Conservation (phyloP, 1,140 invertebrate genomes). For the Helicoverpa zea region DNA sequence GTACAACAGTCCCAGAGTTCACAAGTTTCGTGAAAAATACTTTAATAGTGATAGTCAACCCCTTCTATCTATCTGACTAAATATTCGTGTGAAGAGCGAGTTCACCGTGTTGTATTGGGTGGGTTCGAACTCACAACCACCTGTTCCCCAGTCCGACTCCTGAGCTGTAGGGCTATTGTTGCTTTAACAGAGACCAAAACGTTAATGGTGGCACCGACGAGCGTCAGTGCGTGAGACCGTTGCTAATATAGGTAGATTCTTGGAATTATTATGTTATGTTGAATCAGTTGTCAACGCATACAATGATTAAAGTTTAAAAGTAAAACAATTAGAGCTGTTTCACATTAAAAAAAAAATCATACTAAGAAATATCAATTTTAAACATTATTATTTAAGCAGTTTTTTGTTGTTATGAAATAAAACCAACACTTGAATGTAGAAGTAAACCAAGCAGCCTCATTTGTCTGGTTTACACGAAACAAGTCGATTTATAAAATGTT, state of each 20-base stretch:
- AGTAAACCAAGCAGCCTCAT: background rate
- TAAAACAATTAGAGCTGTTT: no score
- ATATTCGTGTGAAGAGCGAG: background rate
- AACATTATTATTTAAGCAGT: background rate
- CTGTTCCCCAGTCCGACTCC: conserved; percentile 5
- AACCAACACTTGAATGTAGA: background rate
- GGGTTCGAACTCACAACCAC: conserved; percentile 25
- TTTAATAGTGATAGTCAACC: background rate
- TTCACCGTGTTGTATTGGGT: conserved; percentile 15
- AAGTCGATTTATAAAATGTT: no score
- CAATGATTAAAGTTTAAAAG: no score
- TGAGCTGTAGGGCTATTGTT: conserved; percentile 21
- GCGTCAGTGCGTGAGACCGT: conserved; percentile 2
- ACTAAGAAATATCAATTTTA: background rate
- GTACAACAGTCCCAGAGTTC: background rate
- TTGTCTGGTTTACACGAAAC: background rate
- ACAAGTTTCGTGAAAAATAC: conserved; percentile 11
- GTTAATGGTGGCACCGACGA: conserved; percentile 7
- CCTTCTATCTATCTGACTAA: background rate
- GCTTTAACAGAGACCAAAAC: conserved; percentile 20
- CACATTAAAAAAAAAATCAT: no score
- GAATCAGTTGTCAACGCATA: no score
- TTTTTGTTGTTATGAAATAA: background rate
- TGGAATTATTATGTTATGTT: background rate
- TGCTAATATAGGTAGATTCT: background rate